Percentiles rank a stretch among this genome's conserved stretches.
phyloP scores from a whole-genome alignment of 2,888 invertebrate species.

The Hartigia nigra region DNA sequence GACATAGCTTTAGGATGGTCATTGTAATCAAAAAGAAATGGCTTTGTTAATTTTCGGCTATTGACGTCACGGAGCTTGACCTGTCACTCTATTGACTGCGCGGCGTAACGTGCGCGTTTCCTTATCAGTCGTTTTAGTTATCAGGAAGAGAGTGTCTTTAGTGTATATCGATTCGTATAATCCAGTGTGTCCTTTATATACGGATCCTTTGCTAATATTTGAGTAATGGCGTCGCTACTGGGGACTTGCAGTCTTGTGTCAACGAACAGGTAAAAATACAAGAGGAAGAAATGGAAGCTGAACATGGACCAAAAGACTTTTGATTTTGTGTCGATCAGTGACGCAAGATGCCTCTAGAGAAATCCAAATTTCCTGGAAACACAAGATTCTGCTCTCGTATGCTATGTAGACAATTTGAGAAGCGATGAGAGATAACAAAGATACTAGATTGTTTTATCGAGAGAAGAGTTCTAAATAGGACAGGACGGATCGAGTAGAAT shows the following conservation, averaged over 20 bases:
- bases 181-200: not conserved
- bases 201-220: not conserved
- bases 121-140: not conserved
- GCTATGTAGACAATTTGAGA: not conserved
- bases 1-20: not conserved
- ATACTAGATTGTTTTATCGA: not conserved
- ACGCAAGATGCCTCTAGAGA: not conserved
- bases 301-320: not conserved
- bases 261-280: not conserved
- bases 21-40: not conserved
- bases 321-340: not conserved
- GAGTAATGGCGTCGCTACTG: not conserved
- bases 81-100: not conserved
- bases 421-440: not conserved
- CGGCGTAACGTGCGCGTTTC: not conserved
- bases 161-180: not conserved
- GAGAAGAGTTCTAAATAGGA: not conserved
- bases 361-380: not conserved
- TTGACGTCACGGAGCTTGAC: not conserved
- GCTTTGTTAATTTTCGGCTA: not conserved
- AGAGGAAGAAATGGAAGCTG: not conserved
- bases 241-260: not conserved
- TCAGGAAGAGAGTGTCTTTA: not conserved
- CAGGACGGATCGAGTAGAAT: not conserved
- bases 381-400: not conserved